phyloP scores from a whole-genome alignment of 2,888 invertebrate genomes.

The Meganola albula region DNA sequence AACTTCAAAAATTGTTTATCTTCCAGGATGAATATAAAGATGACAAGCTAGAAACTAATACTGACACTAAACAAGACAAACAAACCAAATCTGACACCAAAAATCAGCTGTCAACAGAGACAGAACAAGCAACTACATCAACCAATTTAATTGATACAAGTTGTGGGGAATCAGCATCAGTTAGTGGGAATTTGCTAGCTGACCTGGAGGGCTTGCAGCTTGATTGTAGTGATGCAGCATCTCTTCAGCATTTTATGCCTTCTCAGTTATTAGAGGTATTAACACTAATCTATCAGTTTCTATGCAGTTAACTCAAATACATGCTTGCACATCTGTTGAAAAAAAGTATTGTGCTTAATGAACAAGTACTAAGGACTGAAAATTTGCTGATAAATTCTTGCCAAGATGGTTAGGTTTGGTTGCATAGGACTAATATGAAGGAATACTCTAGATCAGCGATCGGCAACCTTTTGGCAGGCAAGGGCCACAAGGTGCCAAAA shows the following conservation, averaged over 20 bases:
- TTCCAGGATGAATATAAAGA: constrained; percentile 81
- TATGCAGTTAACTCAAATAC: too few relatives aligned
- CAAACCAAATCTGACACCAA: constrained; percentile 31
- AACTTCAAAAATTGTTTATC: too few relatives aligned
- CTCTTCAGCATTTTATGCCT: constrained; percentile 67
- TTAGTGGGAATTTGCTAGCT: constrained; percentile 36
- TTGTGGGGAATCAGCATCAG: constrained; percentile 29
- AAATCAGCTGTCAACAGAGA: constrained; percentile 26
- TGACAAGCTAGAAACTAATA: constrained; percentile 44
- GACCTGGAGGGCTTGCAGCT: constrained; percentile 61
- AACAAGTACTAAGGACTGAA: too few relatives aligned
- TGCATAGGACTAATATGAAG: too few relatives aligned
- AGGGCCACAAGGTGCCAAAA: too few relatives aligned
- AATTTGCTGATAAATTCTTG: too few relatives aligned
- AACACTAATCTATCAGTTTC: not conserved
- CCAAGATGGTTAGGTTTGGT: too few relatives aligned
- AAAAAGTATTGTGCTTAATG: too few relatives aligned
- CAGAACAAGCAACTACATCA: constrained; percentile 36
- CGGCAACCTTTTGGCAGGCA: too few relatives aligned
- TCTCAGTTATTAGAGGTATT: constrained; percentile 69
- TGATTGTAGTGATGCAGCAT: constrained; percentile 51
- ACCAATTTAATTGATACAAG: constrained; percentile 54
- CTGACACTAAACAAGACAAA: constrained; percentile 37
- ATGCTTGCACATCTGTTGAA: too few relatives aligned
- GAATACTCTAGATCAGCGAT: too few relatives aligned